phyloP scores from a whole-genome alignment of 2,888 invertebrate genomes.

The Hydriomena furcata region DNA sequence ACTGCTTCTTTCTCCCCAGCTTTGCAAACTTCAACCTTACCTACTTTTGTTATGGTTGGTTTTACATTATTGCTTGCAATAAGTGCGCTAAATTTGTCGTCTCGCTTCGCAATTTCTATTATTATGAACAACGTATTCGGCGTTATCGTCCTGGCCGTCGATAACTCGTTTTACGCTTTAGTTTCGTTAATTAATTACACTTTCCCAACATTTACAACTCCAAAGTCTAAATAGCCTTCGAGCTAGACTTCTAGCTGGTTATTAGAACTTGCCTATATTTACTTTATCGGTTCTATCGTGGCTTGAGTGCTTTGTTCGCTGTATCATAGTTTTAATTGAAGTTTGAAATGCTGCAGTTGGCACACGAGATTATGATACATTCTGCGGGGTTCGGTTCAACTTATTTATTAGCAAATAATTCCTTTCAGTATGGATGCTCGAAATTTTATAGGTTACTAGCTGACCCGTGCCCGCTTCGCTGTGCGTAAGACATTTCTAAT shows the following conservation, averaged over 20 bases:
- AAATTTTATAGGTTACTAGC: too few species aligned
- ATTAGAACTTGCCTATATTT: slow-evolving; percentile 41
- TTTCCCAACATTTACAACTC: slow-evolving; percentile 51
- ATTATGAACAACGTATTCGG: slow-evolving; percentile 32
- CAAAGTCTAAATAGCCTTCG: neutral
- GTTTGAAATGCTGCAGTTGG: too few species aligned
- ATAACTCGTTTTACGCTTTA: slow-evolving; percentile 43
- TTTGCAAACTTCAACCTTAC: slow-evolving; percentile 13
- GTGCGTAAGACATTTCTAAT: too few species aligned
- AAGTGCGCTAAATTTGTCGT: slow-evolving; percentile 13
- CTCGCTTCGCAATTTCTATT: slow-evolving; percentile 31
- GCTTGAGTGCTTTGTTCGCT: slow-evolving; percentile 16
- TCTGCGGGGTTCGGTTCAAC: too few species aligned
- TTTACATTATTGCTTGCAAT: slow-evolving; percentile 4
- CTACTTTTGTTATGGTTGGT: slow-evolving; percentile 1
- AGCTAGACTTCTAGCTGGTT: slow-evolving; percentile 32
- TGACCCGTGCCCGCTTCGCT: too few species aligned
- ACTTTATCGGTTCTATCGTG: slow-evolving; percentile 8
- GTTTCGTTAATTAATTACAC: slow-evolving; percentile 55
- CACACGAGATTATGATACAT: too few species aligned
- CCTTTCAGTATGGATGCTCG: too few species aligned
- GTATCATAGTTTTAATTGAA: neutral
- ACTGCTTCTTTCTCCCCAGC: slow-evolving; percentile 2
- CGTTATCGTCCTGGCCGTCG: slow-evolving; percentile 35
- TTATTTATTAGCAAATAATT: too few species aligned